Conservation (phyloP, 2,797 vertebrate species). For the Onychomys arenicola region DNA sequence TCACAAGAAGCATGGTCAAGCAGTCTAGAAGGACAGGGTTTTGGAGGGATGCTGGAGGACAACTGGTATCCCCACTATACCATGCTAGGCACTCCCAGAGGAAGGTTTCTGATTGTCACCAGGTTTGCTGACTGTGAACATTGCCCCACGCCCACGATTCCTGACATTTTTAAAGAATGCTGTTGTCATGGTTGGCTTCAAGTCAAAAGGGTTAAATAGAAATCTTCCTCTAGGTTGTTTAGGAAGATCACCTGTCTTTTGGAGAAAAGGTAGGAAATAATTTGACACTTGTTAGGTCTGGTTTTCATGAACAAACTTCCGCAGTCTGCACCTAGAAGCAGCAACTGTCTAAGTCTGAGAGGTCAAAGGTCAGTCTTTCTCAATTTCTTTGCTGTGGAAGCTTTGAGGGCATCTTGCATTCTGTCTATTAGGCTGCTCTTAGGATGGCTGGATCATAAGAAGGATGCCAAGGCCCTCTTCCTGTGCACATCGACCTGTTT, state of each 20-base stretch:
- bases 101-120: neutral
- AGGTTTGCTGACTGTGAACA: neutral
- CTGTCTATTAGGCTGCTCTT: neutral
- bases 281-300: neutral
- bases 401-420: neutral
- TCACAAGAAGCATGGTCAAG: neutral
- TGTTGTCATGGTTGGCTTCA: neutral
- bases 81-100: neutral
- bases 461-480: neutral
- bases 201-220: constrained; percentile 1
- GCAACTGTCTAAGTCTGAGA: neutral
- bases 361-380: neutral
- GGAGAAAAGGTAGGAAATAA: neutral
- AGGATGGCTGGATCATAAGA: neutral
- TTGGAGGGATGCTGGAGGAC: neutral
- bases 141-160: fast-evolving
- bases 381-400: neutral
- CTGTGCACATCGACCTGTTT: neutral
- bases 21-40: neutral
- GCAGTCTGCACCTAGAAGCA: neutral
- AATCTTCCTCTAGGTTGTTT: neutral
- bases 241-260: neutral
- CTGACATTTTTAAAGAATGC: neutral
- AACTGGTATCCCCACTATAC: neutral
- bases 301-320: neutral